phyloP scores from a whole-genome alignment of 2,113 vertebrate genomes.

The Leptobrachium leishanense region DNA sequence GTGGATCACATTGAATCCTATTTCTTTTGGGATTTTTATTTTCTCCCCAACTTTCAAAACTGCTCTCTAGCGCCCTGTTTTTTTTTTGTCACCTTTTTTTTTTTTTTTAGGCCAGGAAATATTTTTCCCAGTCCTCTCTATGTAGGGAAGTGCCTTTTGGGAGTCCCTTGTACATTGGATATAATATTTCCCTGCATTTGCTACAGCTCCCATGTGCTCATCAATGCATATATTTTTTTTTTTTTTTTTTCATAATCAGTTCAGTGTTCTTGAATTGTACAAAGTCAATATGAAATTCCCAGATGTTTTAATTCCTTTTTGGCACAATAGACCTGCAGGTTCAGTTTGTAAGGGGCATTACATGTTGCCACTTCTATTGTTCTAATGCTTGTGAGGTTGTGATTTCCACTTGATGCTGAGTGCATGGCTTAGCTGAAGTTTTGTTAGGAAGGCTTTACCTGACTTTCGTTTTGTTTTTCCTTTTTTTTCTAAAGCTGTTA shows the following conservation, averaged over 20 bases:
- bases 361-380: constrained; percentile 78
- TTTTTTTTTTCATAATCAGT: constrained; percentile 51
- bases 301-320: constrained; percentile 84
- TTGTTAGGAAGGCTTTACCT: constrained; percentile 63
- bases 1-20: constrained; percentile 84
- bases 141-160: constrained; percentile 84
- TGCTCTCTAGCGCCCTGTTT: constrained; percentile 69
- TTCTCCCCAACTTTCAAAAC: constrained; percentile 61
- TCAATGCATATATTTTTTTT: constrained; percentile 69
- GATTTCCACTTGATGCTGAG: constrained; percentile 70
- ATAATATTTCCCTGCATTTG: constrained; percentile 65
- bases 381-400: constrained; percentile 67
- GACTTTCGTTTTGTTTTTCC: not conserved
- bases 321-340: constrained; percentile 78
- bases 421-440: constrained; percentile 73
- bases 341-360: constrained; percentile 84
- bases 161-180: constrained; percentile 71
- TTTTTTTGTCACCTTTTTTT: constrained; percentile 53
- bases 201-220: constrained; percentile 67
- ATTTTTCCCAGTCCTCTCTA: constrained; percentile 69
- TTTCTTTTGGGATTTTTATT: constrained; percentile 69
- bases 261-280: constrained; percentile 78
- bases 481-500: constrained; percentile 16
- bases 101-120: constrained; percentile 68
- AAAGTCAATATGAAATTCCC: constrained; percentile 86